These are phyloP conservation scores for Platerodrilus igneus DNA, from an alignment of 2,888 invertebrate genomes.

Conservation along the genomic window DNA sequence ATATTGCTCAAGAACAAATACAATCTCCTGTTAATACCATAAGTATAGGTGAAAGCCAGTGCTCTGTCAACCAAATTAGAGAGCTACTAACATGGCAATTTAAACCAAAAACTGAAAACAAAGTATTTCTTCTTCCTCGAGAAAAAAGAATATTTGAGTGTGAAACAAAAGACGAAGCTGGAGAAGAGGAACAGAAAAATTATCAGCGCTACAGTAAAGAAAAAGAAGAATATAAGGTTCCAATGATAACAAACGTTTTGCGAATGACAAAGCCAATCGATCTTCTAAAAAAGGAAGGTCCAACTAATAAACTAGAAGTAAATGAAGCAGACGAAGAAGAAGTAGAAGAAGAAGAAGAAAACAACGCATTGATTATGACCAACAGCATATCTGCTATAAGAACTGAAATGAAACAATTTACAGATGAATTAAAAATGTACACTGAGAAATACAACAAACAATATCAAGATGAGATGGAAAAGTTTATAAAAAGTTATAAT, in stretches of 20 bases:
- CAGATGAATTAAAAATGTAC: slow-evolving; percentile 26
- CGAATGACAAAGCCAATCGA: slow-evolving; percentile 31
- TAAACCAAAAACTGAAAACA: slow-evolving; percentile 29
- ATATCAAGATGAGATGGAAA: slow-evolving; percentile 32
- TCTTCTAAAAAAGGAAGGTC: no score
- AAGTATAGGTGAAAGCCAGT: slow-evolving; percentile 13
- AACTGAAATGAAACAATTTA: slow-evolving; percentile 26
- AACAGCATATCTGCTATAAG: slow-evolving; percentile 34
- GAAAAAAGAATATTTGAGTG: neutral
- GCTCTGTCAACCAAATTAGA: slow-evolving; percentile 29
- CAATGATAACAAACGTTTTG: slow-evolving; percentile 28
- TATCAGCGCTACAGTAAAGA: slow-evolving; percentile 25
- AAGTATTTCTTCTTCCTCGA: slow-evolving; percentile 25
- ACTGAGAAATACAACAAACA: slow-evolving; percentile 27
- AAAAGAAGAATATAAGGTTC: slow-evolving; percentile 22
- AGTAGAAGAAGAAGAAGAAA: slow-evolving; percentile 14
- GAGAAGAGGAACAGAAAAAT: slow-evolving; percentile 19
- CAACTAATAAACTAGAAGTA: no score
- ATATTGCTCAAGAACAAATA: no score
- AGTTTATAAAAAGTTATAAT: slow-evolving; percentile 36
- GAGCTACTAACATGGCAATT: slow-evolving; percentile 41
- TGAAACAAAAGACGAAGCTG: neutral
- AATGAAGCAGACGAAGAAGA: slow-evolving; percentile 6
- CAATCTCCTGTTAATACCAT: no score
- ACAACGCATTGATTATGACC: slow-evolving; percentile 27